Conservation (phyloP, 2,888 invertebrate species). For the Polydrusus tereticollis region DNA sequence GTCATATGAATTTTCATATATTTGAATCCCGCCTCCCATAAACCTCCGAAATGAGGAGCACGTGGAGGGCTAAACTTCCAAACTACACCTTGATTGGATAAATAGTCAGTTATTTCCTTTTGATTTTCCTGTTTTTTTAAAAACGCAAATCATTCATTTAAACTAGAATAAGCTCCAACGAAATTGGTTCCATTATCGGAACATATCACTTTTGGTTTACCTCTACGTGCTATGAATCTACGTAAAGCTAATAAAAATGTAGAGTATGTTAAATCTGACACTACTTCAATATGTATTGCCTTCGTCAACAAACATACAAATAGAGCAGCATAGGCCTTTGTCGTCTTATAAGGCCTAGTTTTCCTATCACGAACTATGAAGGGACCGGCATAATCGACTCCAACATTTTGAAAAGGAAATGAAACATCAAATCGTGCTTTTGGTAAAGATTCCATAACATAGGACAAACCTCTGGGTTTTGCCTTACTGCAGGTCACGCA, state of each 20-base stretch:
- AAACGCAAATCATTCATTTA: slow-evolving; percentile 29
- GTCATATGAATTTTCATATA: slow-evolving; percentile 58
- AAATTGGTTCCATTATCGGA: slow-evolving; percentile 56
- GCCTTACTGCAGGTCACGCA: slow-evolving; percentile 48
- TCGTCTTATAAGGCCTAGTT: background rate
- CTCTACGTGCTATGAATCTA: slow-evolving; percentile 53
- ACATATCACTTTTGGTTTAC: slow-evolving; percentile 45
- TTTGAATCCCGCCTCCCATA: slow-evolving; percentile 61
- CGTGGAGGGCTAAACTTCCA: slow-evolving; percentile 60
- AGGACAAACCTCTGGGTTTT: slow-evolving; percentile 32
- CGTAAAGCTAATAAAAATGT: slow-evolving; percentile 52
- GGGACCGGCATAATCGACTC: slow-evolving; percentile 54
- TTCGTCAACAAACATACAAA: slow-evolving; percentile 53
- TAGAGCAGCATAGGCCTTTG: slow-evolving; percentile 1
- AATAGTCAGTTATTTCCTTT: background rate
- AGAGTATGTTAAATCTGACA: slow-evolving; percentile 49
- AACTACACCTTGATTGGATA: slow-evolving; percentile 26
- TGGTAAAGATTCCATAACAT: slow-evolving; percentile 49
- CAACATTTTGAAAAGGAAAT: slow-evolving; percentile 48
- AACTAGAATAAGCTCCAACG: slow-evolving; percentile 46
- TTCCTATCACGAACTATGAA: slow-evolving; percentile 47
- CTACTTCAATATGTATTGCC: slow-evolving; percentile 56
- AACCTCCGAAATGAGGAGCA: slow-evolving; percentile 59
- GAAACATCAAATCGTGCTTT: slow-evolving; percentile 26
- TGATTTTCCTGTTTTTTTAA: background rate